These are phyloP conservation scores for Odontesthes bonariensis DNA, from an alignment of 2,113 vertebrate genomes.

Conservation along the genomic window DNA sequence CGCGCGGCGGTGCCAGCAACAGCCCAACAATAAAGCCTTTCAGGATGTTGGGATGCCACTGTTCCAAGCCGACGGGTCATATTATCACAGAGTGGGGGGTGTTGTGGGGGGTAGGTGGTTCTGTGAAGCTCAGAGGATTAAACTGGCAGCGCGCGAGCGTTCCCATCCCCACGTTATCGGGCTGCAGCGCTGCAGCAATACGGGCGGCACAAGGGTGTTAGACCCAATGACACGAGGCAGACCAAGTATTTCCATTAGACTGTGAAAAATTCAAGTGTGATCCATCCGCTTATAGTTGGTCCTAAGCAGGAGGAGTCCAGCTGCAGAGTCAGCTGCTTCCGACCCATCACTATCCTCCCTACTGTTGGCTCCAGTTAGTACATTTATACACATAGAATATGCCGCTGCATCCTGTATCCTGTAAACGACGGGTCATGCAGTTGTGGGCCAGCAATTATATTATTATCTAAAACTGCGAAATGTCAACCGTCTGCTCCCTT, in stretches of 20 bases:
- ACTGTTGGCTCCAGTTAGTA: neutral
- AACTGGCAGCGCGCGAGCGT: constrained; percentile 12
- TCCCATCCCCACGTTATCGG: constrained; percentile 24
- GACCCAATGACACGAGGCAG: neutral
- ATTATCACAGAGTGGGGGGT: constrained; percentile 13
- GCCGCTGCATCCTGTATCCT: neutral
- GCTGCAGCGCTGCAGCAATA: constrained; percentile 11
- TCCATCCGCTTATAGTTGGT: constrained; percentile 18
- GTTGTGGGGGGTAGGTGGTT: constrained; percentile 13
- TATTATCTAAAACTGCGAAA: neutral
- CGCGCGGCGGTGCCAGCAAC: constrained; percentile 64
- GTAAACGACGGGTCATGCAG: no score
- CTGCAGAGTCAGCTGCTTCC: constrained; percentile 49
- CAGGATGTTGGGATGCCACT: constrained; percentile 44
- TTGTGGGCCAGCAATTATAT: neutral
- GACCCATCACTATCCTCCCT: constrained; percentile 2
- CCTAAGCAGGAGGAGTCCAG: constrained; percentile 28
- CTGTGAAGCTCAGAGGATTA: constrained; percentile 50
- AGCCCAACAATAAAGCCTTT: constrained; percentile 76
- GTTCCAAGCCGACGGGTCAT: constrained; percentile 51
- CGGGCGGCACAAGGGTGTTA: neutral
- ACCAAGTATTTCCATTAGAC: constrained; percentile 4
- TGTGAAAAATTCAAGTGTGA: neutral
- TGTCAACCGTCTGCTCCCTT: neutral
- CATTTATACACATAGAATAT: neutral